These are phyloP conservation scores for Strigops habroptila DNA, from an alignment of 2,113 vertebrate genomes.

Conservation along the genomic window DNA sequence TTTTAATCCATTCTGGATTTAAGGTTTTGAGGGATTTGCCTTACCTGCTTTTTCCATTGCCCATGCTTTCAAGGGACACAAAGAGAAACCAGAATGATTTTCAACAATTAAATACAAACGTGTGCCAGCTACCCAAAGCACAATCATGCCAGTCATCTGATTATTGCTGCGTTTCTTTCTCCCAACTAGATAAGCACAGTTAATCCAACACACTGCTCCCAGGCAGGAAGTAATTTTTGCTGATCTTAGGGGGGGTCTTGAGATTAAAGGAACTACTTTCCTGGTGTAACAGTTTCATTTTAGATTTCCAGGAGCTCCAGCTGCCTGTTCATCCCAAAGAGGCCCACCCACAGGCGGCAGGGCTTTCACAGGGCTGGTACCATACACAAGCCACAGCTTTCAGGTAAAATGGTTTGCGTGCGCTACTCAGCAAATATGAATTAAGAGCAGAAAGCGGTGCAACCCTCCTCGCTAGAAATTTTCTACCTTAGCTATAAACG, in stretches of 20 bases:
- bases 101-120: neutral
- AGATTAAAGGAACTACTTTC: constrained; percentile 49
- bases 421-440: neutral
- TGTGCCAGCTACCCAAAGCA: neutral
- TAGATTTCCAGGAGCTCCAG: constrained; percentile 17
- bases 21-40: neutral
- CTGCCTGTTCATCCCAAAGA: neutral
- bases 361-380: accelerated
- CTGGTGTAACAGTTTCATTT: constrained; percentile 62
- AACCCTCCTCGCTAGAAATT: neutral
- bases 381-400: neutral
- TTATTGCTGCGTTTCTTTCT: neutral
- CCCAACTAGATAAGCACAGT: neutral
- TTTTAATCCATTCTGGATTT: neutral
- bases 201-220: constrained; percentile 7
- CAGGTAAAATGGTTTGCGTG: neutral
- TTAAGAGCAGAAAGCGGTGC: neutral
- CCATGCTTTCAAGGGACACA: neutral
- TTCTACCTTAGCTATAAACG: neutral
- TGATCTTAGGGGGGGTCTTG: constrained; percentile 6
- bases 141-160: neutral
- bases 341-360: neutral
- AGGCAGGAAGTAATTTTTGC: constrained; percentile 51
- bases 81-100: neutral
- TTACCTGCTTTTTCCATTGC: neutral